Conservation (phyloP, 2,113 vertebrate genomes). For the Salvator merianae region DNA sequence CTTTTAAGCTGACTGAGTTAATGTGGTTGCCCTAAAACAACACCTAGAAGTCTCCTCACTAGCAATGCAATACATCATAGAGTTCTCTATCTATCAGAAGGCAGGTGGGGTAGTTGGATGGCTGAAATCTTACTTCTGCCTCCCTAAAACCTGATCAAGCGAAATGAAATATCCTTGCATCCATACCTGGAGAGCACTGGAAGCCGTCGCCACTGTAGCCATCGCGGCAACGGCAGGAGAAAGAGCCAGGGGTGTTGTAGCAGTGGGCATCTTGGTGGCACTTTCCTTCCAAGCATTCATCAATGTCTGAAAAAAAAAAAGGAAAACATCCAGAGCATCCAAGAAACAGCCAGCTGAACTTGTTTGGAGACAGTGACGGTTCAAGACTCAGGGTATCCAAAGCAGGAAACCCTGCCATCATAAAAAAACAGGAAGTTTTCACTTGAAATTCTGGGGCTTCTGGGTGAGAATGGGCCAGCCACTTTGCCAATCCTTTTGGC, state of each 20-base stretch:
- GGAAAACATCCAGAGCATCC: neutral
- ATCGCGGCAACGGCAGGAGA: slow-evolving; percentile 82
- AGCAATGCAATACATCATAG: neutral
- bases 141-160: too few species aligned
- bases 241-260: slow-evolving; percentile 80
- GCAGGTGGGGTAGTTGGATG: neutral
- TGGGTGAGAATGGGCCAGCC: too few species aligned
- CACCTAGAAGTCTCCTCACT: neutral
- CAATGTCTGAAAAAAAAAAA: slow-evolving; percentile 75
- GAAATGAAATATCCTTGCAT: neutral
- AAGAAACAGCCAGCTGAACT: too few species aligned
- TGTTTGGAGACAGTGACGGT: neutral
- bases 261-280: slow-evolving; percentile 57
- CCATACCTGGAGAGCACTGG: slow-evolving; percentile 80
- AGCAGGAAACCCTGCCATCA: neutral
- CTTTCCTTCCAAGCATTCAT: slow-evolving; percentile 82
- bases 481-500: too few species aligned
- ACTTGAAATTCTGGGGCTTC: neutral
- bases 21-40: too few species aligned
- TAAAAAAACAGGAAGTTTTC: neutral
- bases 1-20: too few species aligned
- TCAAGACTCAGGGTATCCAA: neutral
- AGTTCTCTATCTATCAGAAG: neutral
- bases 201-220: slow-evolving; percentile 86
- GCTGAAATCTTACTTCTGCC: neutral